Evolutionary conservation across 2,888 invertebrate species (phyloP), one percentile per base, ranked within the genome.

Genomic region (Bembecia ichneumoniformis): DNA sequence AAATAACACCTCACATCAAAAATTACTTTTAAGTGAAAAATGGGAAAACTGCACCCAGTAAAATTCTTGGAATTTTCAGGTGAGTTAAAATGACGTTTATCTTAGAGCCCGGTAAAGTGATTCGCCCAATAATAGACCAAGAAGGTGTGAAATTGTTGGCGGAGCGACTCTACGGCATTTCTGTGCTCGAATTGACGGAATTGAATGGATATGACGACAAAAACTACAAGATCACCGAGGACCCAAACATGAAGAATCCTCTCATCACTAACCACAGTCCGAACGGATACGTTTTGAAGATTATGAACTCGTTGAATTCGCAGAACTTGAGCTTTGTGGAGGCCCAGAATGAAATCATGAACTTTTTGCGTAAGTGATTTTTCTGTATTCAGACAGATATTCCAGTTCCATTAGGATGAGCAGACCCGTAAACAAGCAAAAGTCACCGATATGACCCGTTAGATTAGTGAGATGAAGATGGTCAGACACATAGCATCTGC

Each of bases 231-330:
- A 80, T 95, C 10, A 68, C 78, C 1, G 92, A 92, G 54, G 86
- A 87, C 9, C 82, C 87, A 0, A 87, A 88, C 52, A 83, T 89
- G 52, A 88, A 89, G 66, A 93, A 92, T 72, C 89, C 90, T 0
- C 64, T 91, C 15, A 89, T 91, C 52, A 77, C 86, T 0, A 67
- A 78, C 3, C 83, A 89, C 55, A 86, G 87, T 54, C 79, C 88
- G 0, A 71, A 91, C 58, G 94, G 93, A 0, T 94, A 94, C 66
- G 91, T 95, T 15, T 76, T 97, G 51, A 97, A 97, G 87, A 90
- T 97, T 47, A 87, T 95, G 59, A 97, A 97, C 78, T 90, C 93
- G 0, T 80, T 94, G 69, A 96, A 96, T 73, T 94, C 96, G 0
- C 87, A 90, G 63, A 92, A 93, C 46, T 70, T 83, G 0, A 73